Evolutionary conservation across 2,888 invertebrate genomes (phyloP), one percentile per base, ranked within the genome.

Genomic region (Notodonta dromedarius): DNA sequence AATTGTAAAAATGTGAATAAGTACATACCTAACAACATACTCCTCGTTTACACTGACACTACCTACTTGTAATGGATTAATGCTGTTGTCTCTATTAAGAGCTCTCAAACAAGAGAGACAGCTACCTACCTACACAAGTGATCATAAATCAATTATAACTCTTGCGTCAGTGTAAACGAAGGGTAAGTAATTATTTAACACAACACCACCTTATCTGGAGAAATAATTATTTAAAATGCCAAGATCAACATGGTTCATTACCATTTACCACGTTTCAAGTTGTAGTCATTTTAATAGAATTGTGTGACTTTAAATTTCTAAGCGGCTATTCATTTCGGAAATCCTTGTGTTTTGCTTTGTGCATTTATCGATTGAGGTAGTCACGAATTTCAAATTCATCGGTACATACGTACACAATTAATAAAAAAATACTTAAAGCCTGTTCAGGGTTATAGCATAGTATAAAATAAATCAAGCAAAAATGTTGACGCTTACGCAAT

Each of bases 331-430:
- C 58, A 60, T 60, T 35, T 61, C 63, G 65, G 57, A 66, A 71
- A 67, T 58, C 74, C 70, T 69, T 70, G 67, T 65, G 66, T 62
- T 35, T 59, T 57, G 32, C 32, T 58, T 51, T 24, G 11, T 52
- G 32, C 32, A 12, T 16, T 52, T 13, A 52, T 4, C n/a, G 5
- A 46, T 4, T 4, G 4, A 46, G 56, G 48, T 57, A 62, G 52
- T 70, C 67, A 71, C 67, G 68, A 69, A 60, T 61, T 61, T 69
- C 13, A 32, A 13, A 51, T 16, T 6, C 24, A 16, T 51, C n/a
- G 51, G 4, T 14, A 6, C 5, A 4, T 50, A 51, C 6, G 51
- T 24, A 5, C 32, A 51, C 24, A 12, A 46, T 24, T 52, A 32
- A 32, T 52, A 32, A 9, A 24, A 51, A 51, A 7, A 48, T 35